Evolutionary conservation across 2,113 vertebrate species (phyloP).

Genomic region (Rhadina sibilatrix): DNA sequence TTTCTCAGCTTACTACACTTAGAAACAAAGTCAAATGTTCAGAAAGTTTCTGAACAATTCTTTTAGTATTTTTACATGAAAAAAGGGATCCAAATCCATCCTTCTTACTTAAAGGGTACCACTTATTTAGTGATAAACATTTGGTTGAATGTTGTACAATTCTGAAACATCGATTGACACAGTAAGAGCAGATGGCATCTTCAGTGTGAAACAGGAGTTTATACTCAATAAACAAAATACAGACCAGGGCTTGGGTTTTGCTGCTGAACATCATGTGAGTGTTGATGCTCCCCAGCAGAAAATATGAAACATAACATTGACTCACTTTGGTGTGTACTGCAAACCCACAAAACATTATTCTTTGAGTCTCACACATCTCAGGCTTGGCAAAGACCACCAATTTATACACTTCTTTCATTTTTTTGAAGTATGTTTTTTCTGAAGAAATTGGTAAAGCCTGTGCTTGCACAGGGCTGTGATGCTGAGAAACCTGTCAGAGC

Average conservation of each 20-base stretch:
- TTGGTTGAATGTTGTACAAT: neutral
- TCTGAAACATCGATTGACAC: neutral
- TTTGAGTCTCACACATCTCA: neutral
- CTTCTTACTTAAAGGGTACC: neutral
- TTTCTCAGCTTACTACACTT: neutral
- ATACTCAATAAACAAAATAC: neutral
- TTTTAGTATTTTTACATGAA: neutral
- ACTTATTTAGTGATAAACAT: neutral
- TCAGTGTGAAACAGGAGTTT: neutral
- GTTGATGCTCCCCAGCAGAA: conserved; percentile 1
- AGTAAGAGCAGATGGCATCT: neutral
- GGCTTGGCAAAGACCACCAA: neutral
- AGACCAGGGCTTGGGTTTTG: neutral
- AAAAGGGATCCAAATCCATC: neutral
- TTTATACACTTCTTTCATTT: neutral
- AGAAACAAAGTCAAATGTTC: neutral
- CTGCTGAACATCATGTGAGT: conserved; percentile 8
- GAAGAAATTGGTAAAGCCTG: neutral
- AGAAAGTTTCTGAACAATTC: neutral
- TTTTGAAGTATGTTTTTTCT: neutral
- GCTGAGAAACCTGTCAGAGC: neutral
- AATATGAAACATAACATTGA: neutral
- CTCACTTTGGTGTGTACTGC: conserved; percentile 14
- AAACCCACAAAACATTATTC: conserved; percentile 18
- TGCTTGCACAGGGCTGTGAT: neutral